Evolutionary conservation across 53 echinoderm and acorn worm genomes (phyloP), one percentile per base, ranked within the genome.

Genomic region (Arbacia lixula): DNA sequence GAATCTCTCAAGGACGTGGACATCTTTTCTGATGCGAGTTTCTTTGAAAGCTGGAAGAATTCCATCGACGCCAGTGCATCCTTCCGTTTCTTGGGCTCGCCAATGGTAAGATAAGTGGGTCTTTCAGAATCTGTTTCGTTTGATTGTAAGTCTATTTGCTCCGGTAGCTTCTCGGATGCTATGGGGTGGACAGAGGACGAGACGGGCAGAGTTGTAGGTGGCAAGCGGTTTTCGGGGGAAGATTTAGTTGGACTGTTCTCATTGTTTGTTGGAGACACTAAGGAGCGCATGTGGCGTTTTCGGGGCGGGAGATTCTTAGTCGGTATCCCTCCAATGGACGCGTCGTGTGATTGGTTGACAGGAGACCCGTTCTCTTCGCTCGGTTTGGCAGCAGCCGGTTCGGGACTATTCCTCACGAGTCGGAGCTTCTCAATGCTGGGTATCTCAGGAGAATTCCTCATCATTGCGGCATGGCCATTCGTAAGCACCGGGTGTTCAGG

Each of bases 301-400:
- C 91, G 87, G 11, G 85, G 88, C 25, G 91, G 91, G 20, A 91
- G 80, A 54, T 91, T 84, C 46, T 85, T 68, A 0, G 55, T 71
- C 4, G 91, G 91, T 6, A 91, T 88, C n/a, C 84, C 69, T 36
- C 87, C 83, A 39, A 63, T 49, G 0, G 58, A 77, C 0, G 27
- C 77, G 58, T 77, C 77, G 5, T 4, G 26, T 1, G 22, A 0
- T 37, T 77, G 77, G 28, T 1, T 12, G 0, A 1, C 19, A 3
- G 24, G 0, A n/a, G 12, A 14, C 1, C 31, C 64, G 2, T 17
- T 16, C 19, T 42, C 28, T 5, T 30, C 63, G 30, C 6, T 43
- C 14, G 33, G 27, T 32, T 1, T 22, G 5, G 28, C 2, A 43
- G 39, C 21, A 41, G 2, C 27, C 1, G 37, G 11, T 29, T 52